Base-by-base conservation (phyloP, 2,888 invertebrate genomes). In the Apamea monoglypha region DNA sequence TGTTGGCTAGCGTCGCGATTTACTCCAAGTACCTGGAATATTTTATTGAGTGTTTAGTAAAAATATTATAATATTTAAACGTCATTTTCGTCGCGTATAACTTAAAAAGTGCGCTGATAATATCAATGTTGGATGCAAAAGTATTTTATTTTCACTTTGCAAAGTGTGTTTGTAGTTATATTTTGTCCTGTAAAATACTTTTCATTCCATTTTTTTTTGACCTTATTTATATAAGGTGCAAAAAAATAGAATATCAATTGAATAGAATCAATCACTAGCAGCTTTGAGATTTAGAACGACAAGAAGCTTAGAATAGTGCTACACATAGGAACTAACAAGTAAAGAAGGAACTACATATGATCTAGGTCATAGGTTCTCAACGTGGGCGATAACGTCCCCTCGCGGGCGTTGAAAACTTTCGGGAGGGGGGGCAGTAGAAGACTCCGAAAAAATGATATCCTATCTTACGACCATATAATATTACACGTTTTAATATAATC, bases 1-100 rank as follows among this genome's bases (percentile, higher is more conserved):
- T 98, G 97, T 92, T 99, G 99, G 29, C 98, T 98, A 0, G 99
- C 98, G 4, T 98, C 98, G n/a, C 98, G 98, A 44, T 98, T 97
- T 0, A 99, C 94, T 0, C 97, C 98, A 5, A 99, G 95, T 0
- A 98, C 97, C 98, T 98, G 91, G 1, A 91, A 90, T 67, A 64
- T 73, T 47, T 47, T 6, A 40, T 53, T 16, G 5, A 36, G 21
- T n/a, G n/a, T 50, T 50, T 56, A 68, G 29, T 36, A 21, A 25
- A 67, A 18, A 32, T n/a, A 16, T 21, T n/a, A 44, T 25, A 21
- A 32, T 21, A 56, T n/a, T 50, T n/a, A 36, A 32, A 36, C 2
- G 14, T 10, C 12, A 25, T 18, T 44, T 25, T 25, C 1, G 32
- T 59, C 8, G 12, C 16, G 32, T 14, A 6, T 29, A n/a, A 44